Conservation (phyloP, 2,113 vertebrate species). For the Manacus vitellinus region DNA sequence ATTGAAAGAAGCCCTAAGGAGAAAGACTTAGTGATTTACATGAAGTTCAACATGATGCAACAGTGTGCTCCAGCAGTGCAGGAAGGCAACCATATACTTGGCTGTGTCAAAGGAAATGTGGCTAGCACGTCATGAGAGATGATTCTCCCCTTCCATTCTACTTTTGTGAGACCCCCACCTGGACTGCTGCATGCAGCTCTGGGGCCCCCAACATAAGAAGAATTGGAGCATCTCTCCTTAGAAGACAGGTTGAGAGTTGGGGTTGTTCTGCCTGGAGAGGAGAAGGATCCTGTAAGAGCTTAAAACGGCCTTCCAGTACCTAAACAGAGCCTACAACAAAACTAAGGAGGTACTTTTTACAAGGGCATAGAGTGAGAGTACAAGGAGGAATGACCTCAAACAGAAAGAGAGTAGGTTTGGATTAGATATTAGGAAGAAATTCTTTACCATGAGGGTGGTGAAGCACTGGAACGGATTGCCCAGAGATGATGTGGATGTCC, state of each 20-base stretch:
- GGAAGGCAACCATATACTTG: not conserved
- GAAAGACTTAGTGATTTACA: not conserved
- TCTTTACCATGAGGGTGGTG: not conserved
- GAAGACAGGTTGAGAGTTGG: not conserved
- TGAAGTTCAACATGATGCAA: not conserved
- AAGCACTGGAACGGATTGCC: not conserved
- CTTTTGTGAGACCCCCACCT: not conserved
- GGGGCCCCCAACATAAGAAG: not conserved
- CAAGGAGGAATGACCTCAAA: not conserved
- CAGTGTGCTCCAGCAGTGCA: not conserved
- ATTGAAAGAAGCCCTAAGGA: not conserved
- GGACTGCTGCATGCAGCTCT: not conserved
- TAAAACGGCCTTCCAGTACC: not conserved
- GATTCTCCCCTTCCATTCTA: not conserved
- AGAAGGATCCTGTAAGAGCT: not conserved
- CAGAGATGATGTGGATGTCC: not conserved
- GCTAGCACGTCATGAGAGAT: accelerated
- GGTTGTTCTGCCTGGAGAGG: not conserved
- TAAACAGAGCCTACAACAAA: not conserved
- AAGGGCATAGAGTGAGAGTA: not conserved
- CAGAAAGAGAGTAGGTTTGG: not conserved
- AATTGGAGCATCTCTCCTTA: not conserved
- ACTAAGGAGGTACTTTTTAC: not conserved
- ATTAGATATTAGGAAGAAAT: not conserved
- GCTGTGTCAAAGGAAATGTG: not conserved